Evolutionary conservation across 2,113 vertebrate genomes (phyloP).

Genomic region (Polyodon spathula): DNA sequence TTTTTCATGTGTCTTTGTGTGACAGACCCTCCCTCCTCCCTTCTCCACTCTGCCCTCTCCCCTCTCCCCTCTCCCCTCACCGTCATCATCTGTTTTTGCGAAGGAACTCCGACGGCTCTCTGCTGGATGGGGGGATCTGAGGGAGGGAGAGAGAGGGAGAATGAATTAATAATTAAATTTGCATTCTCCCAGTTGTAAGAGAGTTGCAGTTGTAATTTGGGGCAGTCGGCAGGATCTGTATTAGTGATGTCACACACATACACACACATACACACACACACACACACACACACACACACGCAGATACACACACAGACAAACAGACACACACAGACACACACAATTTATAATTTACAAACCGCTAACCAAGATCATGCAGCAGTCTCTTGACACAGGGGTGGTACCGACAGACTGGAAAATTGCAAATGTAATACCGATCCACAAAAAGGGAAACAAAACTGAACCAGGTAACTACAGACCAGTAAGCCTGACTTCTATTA

Average conservation of each 20-base stretch:
- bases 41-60: slow-evolving; percentile 14
- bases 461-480: too few relatives aligned
- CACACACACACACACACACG: background rate
- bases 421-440: too few relatives aligned
- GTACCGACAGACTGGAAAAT: too few relatives aligned
- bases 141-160: slow-evolving; percentile 1
- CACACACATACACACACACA: slow-evolving; percentile 31
- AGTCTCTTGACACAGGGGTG: too few relatives aligned
- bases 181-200: background rate
- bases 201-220: background rate
- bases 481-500: too few relatives aligned
- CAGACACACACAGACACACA: background rate
- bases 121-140: too few relatives aligned
- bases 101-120: too few relatives aligned
- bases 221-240: slow-evolving; percentile 5
- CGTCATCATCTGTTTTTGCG: slow-evolving; percentile 22
- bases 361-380: too few relatives aligned
- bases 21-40: slow-evolving; percentile 3
- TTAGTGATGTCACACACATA: slow-evolving; percentile 29
- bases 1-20: too few relatives aligned
- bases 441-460: too few relatives aligned
- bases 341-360: too few relatives aligned
- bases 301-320: background rate
- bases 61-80: slow-evolving; percentile 19
- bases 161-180: too few relatives aligned